phyloP scores from a whole-genome alignment of 2,797 vertebrate genomes.

The Vireo griseus region DNA sequence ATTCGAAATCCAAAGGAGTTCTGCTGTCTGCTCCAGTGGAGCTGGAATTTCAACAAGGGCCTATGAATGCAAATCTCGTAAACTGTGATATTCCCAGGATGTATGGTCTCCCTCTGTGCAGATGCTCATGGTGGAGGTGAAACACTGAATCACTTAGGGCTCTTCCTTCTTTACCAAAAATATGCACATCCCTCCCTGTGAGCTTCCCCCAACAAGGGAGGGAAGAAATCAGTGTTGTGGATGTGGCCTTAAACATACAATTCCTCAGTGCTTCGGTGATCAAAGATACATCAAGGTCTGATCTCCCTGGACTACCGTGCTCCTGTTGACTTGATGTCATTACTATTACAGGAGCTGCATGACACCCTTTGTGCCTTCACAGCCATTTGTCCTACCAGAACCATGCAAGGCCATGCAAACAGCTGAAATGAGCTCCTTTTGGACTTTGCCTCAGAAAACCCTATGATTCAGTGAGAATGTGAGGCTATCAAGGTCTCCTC shows the following conservation, averaged over 20 bases:
- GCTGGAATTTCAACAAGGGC: neutral
- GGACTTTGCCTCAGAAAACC: neutral
- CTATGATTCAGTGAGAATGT: neutral
- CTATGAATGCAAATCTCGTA: neutral
- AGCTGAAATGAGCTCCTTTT: neutral
- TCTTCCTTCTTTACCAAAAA: neutral
- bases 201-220: neutral
- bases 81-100: neutral
- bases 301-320: neutral
- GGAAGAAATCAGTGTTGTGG: neutral
- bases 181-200: neutral
- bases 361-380: neutral
- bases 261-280: neutral
- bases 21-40: neutral
- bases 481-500: neutral
- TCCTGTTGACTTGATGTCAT: neutral
- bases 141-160: neutral
- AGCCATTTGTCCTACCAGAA: neutral
- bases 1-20: neutral
- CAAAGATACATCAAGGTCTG: neutral
- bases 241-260: fast-evolving
- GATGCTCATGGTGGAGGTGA: fast-evolving
- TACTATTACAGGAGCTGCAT: neutral
- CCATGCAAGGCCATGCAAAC: neutral
- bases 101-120: neutral